A percentile compares a stretch with the other conserved stretches of the same genome.
Conservation (phyloP, 2,888 invertebrate genomes). For the Brenthis hecate region DNA sequence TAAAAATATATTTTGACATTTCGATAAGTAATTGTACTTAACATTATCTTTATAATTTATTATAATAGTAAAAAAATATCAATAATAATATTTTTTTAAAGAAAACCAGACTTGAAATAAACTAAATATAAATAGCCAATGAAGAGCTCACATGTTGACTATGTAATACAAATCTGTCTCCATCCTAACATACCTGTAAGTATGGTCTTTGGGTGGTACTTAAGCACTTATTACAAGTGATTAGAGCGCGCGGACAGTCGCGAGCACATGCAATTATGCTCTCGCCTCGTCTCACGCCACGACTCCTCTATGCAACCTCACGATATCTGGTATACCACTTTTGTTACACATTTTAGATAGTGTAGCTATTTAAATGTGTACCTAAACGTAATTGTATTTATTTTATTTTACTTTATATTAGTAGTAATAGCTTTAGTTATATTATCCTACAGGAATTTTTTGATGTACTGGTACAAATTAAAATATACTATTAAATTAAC, state of each 20-base stretch:
- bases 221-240: constrained; percentile 58
- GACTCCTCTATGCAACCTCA: constrained; percentile 25
- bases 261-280: constrained; percentile 59
- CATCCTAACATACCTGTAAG: constrained; percentile 31
- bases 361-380: constrained; percentile 1
- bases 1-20: no score
- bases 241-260: constrained; percentile 53
- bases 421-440: no score
- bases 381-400: constrained; percentile 3
- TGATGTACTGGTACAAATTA: no score
- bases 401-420: neutral
- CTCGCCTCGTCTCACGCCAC: constrained; percentile 39
- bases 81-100: no score
- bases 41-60: no score
- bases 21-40: no score
- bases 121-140: no score
- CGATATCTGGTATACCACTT: constrained; percentile 3
- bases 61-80: no score
- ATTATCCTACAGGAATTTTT: no score
- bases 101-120: no score
- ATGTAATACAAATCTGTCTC: constrained; percentile 35
- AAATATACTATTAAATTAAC: no score
- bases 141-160: no score
- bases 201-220: constrained; percentile 52
- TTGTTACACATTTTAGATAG: constrained; percentile 10